These are phyloP conservation scores for Apantesis nais DNA, from an alignment of 2,888 invertebrate genomes.

Conservation along the genomic window DNA sequence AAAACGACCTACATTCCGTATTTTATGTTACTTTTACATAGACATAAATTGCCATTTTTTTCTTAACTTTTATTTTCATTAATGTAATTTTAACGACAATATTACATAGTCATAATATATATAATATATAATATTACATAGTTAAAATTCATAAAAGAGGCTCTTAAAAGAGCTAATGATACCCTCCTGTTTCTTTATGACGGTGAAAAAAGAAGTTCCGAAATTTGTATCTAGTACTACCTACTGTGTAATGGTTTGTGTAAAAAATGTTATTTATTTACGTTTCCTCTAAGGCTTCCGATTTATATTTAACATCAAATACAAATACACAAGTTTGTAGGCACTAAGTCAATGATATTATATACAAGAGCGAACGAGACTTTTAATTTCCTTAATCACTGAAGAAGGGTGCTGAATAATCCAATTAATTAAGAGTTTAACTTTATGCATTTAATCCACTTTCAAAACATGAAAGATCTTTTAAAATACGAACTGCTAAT, in stretches of 20 bases:
- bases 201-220: not conserved
- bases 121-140: too few species aligned
- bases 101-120: not conserved
- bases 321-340: not conserved
- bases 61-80: not conserved
- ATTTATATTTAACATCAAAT: not conserved
- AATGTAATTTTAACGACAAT: conserved; percentile 1
- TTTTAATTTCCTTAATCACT: not conserved
- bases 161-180: not conserved
- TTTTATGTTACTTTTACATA: not conserved
- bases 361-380: not conserved
- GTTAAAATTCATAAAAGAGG: not conserved
- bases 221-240: not conserved
- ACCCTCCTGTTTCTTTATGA: not conserved
- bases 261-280: not conserved
- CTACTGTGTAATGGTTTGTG: not conserved
- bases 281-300: not conserved
- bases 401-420: not conserved
- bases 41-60: not conserved
- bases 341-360: too few species aligned
- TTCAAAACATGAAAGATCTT: too few species aligned
- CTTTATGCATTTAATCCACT: not conserved
- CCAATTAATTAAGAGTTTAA: not conserved
- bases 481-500: not conserved
- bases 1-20: not conserved